Base-by-base conservation (phyloP, 2,797 vertebrate species). In the Molossus alvarezi region DNA sequence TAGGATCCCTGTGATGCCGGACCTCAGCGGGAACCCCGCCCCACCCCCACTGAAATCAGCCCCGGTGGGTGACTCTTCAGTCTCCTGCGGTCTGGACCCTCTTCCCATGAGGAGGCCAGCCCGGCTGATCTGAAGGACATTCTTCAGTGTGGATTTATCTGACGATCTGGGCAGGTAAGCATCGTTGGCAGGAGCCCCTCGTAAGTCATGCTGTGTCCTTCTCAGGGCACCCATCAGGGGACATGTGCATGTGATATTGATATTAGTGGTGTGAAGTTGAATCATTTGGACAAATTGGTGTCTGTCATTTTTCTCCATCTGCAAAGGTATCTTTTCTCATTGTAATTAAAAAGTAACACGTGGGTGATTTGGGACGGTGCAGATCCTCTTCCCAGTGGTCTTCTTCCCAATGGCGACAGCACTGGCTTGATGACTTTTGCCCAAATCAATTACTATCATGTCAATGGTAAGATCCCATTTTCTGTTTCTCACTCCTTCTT, bases 231-330 rank as follows among this genome's bases (percentile, higher is more conserved):
- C 27, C 27, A 3, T n/a, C 9, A 4, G 14, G 25, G 53, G 55
- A 1, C 37, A 3, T 0, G 2, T 9, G 48, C 37, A 3, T 0
- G 2, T 9, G 48, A 76, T 60, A 27, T 6, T 11, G 21, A 3
- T 21, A n/a, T 25, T 23, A 48, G 37, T 10, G 2, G 33, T 13
- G 45, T 62, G 45, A 53, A 20, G 18, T 73, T 53, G 7, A n/a
- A 53, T 53, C 87, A 23, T n/a, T 33, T 33, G 17, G 15, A 27
- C 23, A 60, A 73, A 5, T 41, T 1, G 18, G 13, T 5, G 5
- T 29, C 67, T 33, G 1, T 33, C 67, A 45, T 45, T 14, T 58
- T 29, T 79, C 95, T 72, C 72, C 51, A 67, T 37, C n/a, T 45
- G 65, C 14, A 41, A 72, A 62, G 41, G 2, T 12, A 51, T n/a